These are phyloP conservation scores for Phaethornis superciliosus DNA, from an alignment of 2,113 vertebrate species.

Conservation along the genomic window DNA sequence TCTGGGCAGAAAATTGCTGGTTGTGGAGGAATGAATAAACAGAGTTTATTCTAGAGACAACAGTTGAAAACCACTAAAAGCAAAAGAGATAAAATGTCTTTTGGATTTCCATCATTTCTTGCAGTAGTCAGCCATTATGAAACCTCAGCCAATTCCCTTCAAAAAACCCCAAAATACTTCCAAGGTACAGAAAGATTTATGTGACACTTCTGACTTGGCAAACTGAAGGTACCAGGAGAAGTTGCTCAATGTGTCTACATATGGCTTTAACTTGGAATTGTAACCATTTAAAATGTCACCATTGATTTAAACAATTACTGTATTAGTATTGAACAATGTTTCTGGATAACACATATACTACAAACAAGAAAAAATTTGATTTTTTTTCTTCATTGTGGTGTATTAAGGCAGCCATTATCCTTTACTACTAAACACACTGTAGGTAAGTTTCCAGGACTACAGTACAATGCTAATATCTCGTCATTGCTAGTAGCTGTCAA, in stretches of 20 bases:
- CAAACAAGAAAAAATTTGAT: neutral
- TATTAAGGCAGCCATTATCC: neutral
- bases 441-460: neutral
- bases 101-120: neutral
- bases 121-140: neutral
- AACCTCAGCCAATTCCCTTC: neutral
- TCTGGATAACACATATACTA: neutral
- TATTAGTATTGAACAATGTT: neutral
- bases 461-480: neutral
- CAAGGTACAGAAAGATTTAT: neutral
- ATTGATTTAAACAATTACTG: neutral
- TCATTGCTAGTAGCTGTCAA: neutral
- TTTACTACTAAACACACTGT: neutral
- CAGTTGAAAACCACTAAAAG: neutral
- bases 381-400: neutral
- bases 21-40: neutral
- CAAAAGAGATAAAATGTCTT: neutral
- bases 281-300: neutral
- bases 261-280: neutral
- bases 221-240: neutral
- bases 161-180: neutral
- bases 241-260: neutral
- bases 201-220: neutral
- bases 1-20: constrained; percentile 22
- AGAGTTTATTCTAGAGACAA: neutral